Percentiles rank a stretch among this genome's conserved stretches.
Conservation (phyloP, 1,140 invertebrate species). For the Patella vulgata region DNA sequence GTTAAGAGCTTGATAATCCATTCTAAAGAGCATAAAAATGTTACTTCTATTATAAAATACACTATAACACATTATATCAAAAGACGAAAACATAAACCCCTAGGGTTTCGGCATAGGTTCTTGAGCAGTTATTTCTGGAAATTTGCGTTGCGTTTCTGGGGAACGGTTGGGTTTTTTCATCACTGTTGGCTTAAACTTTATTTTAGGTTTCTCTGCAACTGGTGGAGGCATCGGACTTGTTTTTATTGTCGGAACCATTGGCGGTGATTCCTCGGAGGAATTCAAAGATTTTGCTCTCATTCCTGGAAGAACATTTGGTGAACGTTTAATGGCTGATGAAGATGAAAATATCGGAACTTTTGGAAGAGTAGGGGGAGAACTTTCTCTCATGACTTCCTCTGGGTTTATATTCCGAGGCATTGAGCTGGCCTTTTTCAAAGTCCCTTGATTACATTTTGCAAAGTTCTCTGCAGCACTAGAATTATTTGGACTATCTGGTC, state of each 20-base stretch:
- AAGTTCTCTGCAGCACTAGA: slow-evolving; percentile 60
- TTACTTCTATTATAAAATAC: too few relatives aligned
- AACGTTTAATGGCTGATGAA: slow-evolving; percentile 1
- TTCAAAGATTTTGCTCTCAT: too few relatives aligned
- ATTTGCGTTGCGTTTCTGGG: slow-evolving; percentile 74
- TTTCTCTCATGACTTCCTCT: slow-evolving; percentile 6
- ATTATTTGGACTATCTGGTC: slow-evolving; percentile 54
- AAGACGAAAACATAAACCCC: too few relatives aligned
- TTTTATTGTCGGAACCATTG: neutral
- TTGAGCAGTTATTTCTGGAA: slow-evolving; percentile 38
- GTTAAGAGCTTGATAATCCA: too few relatives aligned
- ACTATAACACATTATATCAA: too few relatives aligned
- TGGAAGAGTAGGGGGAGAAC: slow-evolving; percentile 17
- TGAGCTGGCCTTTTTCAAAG: slow-evolving; percentile 77
- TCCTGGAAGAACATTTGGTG: too few relatives aligned
- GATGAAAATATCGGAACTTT: slow-evolving; percentile 14
- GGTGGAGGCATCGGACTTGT: slow-evolving; percentile 34
- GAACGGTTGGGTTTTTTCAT: slow-evolving; percentile 81
- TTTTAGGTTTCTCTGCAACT: slow-evolving; percentile 72
- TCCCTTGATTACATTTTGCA: slow-evolving; percentile 76
- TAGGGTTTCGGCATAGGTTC: too few relatives aligned
- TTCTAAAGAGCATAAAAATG: too few relatives aligned
- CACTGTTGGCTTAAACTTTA: slow-evolving; percentile 77
- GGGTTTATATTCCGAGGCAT: slow-evolving; percentile 38
- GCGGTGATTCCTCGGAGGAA: too few relatives aligned